A percentile compares a stretch with the other conserved stretches of the same genome.
phyloP scores from a whole-genome alignment of 1,140 invertebrate genomes.

The Penaeus chinensis region DNA sequence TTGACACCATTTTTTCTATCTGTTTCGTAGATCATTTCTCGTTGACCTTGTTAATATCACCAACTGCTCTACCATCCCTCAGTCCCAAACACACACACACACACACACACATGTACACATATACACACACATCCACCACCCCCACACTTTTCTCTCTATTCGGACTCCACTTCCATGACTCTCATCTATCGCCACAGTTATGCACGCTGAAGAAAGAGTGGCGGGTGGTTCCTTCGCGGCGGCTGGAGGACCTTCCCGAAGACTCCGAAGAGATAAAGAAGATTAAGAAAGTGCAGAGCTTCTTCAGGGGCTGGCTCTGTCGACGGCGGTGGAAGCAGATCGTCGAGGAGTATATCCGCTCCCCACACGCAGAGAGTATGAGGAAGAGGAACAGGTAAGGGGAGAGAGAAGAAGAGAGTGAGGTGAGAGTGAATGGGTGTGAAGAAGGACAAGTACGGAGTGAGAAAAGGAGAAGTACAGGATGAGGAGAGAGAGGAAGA shows the following conservation, averaged over 20 bases:
- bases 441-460: neutral
- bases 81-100: no score
- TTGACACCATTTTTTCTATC: no score
- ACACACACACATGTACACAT: neutral
- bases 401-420: neutral
- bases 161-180: neutral
- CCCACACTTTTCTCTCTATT: neutral
- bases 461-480: neutral
- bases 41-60: no score
- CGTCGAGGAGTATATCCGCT: slow-evolving; percentile 94
- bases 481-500: no score
- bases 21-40: no score
- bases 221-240: slow-evolving; percentile 69
- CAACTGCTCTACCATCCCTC: no score
- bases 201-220: slow-evolving; percentile 85
- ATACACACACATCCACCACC: neutral
- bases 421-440: neutral
- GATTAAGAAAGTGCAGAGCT: slow-evolving; percentile 95
- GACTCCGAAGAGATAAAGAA: slow-evolving; percentile 74
- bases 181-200: slow-evolving; percentile 72
- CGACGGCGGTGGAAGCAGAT: slow-evolving; percentile 95
- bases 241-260: slow-evolving; percentile 54
- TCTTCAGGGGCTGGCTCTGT: slow-evolving; percentile 94
- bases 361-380: slow-evolving; percentile 94
- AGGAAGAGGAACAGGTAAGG: slow-evolving; percentile 87